Conservation (phyloP, 2,797 vertebrate species). For the Pseudomugil gertrudae region DNA sequence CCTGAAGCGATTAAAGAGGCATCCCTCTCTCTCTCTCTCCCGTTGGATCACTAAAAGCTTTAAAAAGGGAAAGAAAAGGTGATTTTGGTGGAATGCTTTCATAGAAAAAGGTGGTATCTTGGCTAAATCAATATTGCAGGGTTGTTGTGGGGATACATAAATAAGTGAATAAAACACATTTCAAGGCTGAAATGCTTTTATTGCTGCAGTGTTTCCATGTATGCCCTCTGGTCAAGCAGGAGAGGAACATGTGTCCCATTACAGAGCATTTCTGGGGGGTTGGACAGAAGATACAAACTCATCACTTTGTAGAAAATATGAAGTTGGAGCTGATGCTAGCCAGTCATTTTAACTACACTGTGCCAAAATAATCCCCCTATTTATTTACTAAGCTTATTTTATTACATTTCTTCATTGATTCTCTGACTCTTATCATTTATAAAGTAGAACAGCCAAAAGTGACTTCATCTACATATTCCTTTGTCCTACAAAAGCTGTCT, state of each 20-base stretch:
- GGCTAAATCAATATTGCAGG: conserved; percentile 78
- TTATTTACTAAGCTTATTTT: neutral
- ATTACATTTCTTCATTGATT: conserved; percentile 12
- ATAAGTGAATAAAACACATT: conserved; percentile 71
- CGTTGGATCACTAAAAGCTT: conserved; percentile 73
- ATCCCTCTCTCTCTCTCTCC: conserved; percentile 52
- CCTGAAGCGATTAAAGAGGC: conserved; percentile 64
- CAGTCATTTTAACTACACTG: conserved; percentile 7
- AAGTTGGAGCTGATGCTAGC: conserved; percentile 1
- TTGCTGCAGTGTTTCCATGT: conserved; percentile 64
- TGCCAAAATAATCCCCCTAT: neutral
- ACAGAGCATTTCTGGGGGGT: conserved; percentile 31
- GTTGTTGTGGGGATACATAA: conserved; percentile 70
- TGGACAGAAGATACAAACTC: conserved; percentile 26
- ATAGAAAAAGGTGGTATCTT: conserved; percentile 32
- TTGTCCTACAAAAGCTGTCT: conserved; percentile 16
- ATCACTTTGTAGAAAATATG: conserved; percentile 13
- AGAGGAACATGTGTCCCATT: conserved; percentile 70
- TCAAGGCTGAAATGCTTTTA: conserved; percentile 75
- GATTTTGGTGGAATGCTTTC: too few relatives aligned
- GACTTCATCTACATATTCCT: conserved; percentile 58
- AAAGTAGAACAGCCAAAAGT: conserved; percentile 28
- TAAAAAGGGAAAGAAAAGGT: conserved; percentile 42
- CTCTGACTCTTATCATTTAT: conserved; percentile 22
- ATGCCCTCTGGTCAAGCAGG: conserved; percentile 70